A percentile compares a stretch with the other conserved stretches of the same genome.
These are phyloP conservation scores for Diachasmimorpha longicaudata DNA, from an alignment of 1,140 invertebrate genomes.

Conservation along the genomic window DNA sequence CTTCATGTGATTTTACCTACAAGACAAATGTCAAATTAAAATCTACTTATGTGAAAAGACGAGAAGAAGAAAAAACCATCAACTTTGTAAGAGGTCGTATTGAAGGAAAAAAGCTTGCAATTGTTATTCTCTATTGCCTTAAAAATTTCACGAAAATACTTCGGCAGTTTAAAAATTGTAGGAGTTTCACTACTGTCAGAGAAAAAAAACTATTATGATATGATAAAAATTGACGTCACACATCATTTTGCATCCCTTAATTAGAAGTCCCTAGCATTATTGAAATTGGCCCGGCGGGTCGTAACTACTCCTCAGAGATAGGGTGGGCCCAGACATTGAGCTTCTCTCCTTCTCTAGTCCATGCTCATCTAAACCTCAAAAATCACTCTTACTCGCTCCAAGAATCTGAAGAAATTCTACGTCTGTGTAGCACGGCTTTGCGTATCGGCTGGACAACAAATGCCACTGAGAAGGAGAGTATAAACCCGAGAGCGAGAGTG, in stretches of 20 bases:
- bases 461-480: background rate
- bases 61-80: no score
- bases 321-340: background rate
- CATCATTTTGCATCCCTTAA: no score
- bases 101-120: no score
- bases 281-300: background rate
- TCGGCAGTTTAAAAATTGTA: no score
- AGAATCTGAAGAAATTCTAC: background rate
- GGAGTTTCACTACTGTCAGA: no score
- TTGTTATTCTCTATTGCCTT: no score
- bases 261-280: background rate
- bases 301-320: background rate
- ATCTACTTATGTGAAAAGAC: no score
- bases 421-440: slow-evolving; percentile 27
- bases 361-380: background rate
- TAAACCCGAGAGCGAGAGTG: background rate
- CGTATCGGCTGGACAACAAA: slow-evolving; percentile 34
- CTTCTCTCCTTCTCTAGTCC: background rate
- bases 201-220: no score
- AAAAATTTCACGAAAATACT: no score
- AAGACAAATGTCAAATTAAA: background rate
- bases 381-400: slow-evolving; percentile 1
- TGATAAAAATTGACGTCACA: no score
- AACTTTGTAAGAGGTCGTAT: no score
- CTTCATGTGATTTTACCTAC: no score